A percentile compares a stretch with the other conserved stretches of the same genome.
phyloP scores from a whole-genome alignment of 2,797 vertebrate species.

The Neopelma chrysocephalum region DNA sequence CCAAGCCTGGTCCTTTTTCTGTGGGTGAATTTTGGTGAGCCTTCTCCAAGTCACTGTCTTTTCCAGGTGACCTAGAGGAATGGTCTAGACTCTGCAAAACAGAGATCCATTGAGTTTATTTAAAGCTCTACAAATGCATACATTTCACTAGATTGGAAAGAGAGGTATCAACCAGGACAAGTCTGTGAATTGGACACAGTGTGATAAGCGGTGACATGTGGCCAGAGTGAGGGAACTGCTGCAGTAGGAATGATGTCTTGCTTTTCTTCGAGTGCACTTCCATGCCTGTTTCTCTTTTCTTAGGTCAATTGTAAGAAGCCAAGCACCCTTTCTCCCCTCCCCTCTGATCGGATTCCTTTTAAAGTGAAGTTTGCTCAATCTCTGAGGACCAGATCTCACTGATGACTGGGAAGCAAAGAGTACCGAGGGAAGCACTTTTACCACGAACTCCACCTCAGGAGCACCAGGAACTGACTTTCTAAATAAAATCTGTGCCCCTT shows the following conservation, averaged over 20 bases:
- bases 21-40: background rate
- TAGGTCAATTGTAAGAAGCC: constrained; percentile 31
- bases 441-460: constrained; percentile 13
- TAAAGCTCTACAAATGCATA: background rate
- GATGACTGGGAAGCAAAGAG: constrained; percentile 22
- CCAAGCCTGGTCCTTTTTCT: background rate
- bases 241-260: background rate
- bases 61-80: background rate
- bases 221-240: background rate
- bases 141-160: background rate
- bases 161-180: background rate
- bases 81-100: background rate
- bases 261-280: background rate
- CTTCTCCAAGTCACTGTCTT: background rate
- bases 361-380: background rate
- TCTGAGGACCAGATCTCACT: constrained; percentile 10
- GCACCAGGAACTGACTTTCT: background rate
- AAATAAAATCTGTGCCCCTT: background rate
- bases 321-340: background rate
- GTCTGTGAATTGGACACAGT: background rate
- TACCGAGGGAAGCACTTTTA: constrained; percentile 48
- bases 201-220: background rate
- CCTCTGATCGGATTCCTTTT: background rate
- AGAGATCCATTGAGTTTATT: background rate
- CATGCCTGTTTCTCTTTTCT: background rate